Evolutionary conservation across 2,888 invertebrate species (phyloP).

Genomic region (Oasisia sp.): DNA sequence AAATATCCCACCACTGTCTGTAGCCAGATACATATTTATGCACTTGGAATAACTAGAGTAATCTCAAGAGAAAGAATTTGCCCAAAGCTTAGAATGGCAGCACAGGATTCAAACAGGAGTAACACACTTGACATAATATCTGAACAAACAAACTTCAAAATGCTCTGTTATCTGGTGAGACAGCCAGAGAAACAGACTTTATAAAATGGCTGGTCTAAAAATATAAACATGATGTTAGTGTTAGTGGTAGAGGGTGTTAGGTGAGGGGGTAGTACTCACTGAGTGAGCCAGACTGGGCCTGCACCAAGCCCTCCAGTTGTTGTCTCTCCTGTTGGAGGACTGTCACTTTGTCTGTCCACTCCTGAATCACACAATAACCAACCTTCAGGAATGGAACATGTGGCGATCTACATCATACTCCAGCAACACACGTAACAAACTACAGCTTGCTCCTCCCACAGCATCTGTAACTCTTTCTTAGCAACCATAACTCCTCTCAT

Average conservation of each 20-base stretch:
- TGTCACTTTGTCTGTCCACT: constrained; percentile 52
- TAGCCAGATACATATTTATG: too few species aligned
- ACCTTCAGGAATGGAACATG: background rate
- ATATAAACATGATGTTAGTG: background rate
- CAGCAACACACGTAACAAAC: background rate
- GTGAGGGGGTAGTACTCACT: constrained; percentile 50
- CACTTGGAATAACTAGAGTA: too few species aligned
- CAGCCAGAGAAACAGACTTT: too few species aligned
- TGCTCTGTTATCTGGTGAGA: too few species aligned
- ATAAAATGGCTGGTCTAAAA: too few species aligned
- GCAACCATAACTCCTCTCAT: background rate
- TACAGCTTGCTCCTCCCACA: background rate
- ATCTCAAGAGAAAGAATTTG: too few species aligned
- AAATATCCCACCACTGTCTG: too few species aligned
- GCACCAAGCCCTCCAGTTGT: constrained; percentile 56
- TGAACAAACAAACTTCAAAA: too few species aligned
- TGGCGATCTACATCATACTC: constrained; percentile 24
- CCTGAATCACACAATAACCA: constrained; percentile 45
- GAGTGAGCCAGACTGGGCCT: constrained; percentile 59
- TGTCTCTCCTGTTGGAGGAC: constrained; percentile 61
- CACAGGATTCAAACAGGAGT: too few species aligned
- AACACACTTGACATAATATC: too few species aligned
- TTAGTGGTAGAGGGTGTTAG: background rate
- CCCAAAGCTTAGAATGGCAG: too few species aligned
- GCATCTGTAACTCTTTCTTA: background rate